Conservation (phyloP, 2,888 invertebrate genomes). For the Euproctis similis region DNA sequence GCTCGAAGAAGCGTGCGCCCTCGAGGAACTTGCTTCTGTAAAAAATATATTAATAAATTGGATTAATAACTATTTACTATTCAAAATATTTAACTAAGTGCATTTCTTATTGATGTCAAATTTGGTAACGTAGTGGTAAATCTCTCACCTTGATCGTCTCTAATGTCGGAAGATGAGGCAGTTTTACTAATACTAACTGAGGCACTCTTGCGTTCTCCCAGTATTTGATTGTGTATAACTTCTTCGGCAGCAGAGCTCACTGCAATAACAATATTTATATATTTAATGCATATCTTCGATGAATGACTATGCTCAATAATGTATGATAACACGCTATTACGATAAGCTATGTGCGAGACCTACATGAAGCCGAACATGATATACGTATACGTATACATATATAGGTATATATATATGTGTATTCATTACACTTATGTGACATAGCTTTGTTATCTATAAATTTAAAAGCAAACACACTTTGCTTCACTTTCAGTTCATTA, state of each 20-base stretch:
- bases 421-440: constrained; percentile 2
- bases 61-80: too few relatives aligned
- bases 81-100: too few relatives aligned
- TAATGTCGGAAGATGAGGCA: constrained; percentile 48
- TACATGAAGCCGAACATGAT: too few relatives aligned
- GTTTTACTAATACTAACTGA: constrained; percentile 40
- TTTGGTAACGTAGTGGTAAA: too few relatives aligned
- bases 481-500: too few relatives aligned
- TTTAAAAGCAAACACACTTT: too few relatives aligned
- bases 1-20: constrained; percentile 48
- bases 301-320: constrained; percentile 53
- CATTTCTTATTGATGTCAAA: too few relatives aligned
- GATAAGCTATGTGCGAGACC: constrained; percentile 42
- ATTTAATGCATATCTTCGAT: constrained; percentile 39
- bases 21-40: constrained; percentile 62
- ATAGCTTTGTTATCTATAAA: too few relatives aligned
- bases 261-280: constrained; percentile 46
- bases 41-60: constrained; percentile 14
- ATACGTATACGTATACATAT: too few relatives aligned
- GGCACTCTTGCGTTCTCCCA: constrained; percentile 41
- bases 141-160: constrained; percentile 52
- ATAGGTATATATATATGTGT: too few relatives aligned
- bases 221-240: constrained; percentile 31
- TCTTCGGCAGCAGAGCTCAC: constrained; percentile 48
- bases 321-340: constrained; percentile 43